Evolutionary conservation across 2,797 vertebrate genomes (phyloP).

Genomic region (Cyprinella venusta): DNA sequence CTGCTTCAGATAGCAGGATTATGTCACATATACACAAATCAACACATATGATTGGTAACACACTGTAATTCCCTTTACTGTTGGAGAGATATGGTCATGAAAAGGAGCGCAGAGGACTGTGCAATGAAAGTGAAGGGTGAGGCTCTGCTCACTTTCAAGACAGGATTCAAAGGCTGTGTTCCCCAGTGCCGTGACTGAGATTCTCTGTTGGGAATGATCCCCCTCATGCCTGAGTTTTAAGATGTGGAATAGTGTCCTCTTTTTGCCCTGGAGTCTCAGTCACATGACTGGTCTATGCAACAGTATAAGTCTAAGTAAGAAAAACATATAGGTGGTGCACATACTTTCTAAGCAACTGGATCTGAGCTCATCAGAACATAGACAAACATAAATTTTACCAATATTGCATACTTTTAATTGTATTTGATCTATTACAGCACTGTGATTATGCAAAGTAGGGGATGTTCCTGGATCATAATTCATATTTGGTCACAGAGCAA

Average conservation of each 20-base stretch:
- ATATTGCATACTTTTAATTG: no score
- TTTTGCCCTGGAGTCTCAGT: constrained; percentile 1
- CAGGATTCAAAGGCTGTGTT: constrained; percentile 35
- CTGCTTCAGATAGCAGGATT: background rate
- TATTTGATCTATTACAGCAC: background rate
- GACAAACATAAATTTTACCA: no score
- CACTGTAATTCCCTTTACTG: background rate
- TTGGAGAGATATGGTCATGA: background rate
- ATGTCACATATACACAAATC: background rate
- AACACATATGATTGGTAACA: background rate
- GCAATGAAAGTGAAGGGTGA: background rate
- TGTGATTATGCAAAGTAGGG: background rate
- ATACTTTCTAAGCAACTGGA: background rate
- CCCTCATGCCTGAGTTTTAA: background rate
- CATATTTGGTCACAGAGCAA: background rate
- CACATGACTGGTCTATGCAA: background rate
- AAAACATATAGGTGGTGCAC: background rate
- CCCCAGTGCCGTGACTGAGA: constrained; percentile 9
- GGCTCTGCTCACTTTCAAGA: constrained; percentile 26
- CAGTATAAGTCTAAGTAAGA: background rate
- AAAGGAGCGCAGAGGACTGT: constrained; percentile 1
- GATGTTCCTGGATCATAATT: background rate
- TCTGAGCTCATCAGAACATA: background rate
- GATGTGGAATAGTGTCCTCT: constrained; percentile 12
- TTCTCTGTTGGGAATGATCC: background rate